Conservation (phyloP, 2,113 vertebrate species). For the Rhea americana region DNA sequence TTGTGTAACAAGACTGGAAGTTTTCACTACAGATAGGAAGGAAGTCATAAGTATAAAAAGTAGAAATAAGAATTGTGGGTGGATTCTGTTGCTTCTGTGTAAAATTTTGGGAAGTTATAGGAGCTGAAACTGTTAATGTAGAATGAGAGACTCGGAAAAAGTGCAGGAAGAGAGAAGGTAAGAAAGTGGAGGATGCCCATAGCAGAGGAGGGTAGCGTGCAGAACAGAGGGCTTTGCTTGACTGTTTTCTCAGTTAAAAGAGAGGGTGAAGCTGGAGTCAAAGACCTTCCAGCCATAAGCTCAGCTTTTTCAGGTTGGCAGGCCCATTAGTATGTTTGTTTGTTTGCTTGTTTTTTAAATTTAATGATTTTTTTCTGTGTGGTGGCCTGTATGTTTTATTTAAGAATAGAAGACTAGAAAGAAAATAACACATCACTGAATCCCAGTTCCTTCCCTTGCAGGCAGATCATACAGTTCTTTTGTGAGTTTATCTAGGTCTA, state of each 20-base stretch:
- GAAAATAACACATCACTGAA: neutral
- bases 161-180: neutral
- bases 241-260: neutral
- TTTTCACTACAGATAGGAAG: neutral
- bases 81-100: neutral
- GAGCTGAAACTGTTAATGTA: neutral
- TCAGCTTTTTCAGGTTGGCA: neutral
- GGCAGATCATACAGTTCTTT: neutral
- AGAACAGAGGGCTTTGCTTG: neutral
- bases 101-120: neutral
- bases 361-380: neutral
- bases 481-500: neutral
- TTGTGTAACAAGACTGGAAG: neutral
- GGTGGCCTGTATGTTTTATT: neutral
- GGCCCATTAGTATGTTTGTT: neutral
- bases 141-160: neutral
- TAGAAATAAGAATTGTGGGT: neutral
- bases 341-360: neutral
- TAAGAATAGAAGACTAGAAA: neutral
- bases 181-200: neutral
- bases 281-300: neutral
- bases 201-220: accelerated
- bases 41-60: neutral
- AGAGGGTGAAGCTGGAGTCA: neutral
- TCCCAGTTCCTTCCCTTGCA: neutral